phyloP scores from a whole-genome alignment of 1,140 invertebrate genomes.

The Leptopilina boulardi region DNA sequence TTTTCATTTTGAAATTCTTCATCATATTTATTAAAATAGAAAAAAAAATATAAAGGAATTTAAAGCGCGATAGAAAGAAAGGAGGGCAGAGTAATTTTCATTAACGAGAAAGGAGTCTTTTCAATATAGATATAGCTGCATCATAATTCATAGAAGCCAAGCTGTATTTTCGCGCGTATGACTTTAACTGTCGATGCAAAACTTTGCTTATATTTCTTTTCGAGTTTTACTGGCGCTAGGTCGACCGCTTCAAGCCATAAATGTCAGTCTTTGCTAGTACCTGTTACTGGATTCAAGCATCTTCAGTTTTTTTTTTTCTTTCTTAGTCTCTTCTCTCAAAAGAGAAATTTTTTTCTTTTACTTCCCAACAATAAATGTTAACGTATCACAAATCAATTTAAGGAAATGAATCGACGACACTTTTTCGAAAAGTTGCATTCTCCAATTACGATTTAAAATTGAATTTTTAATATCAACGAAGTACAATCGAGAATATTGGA shows the following conservation, averaged over 20 bases:
- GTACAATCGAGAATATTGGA: too few relatives aligned
- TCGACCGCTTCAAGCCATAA: slow-evolving; percentile 45
- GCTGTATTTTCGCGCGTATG: slow-evolving; percentile 71
- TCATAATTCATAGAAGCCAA: slow-evolving; percentile 68
- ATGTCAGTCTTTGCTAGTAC: slow-evolving; percentile 36
- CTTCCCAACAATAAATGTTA: background rate
- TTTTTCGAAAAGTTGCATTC: too few relatives aligned
- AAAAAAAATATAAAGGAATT: background rate
- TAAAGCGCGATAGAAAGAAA: slow-evolving; percentile 15
- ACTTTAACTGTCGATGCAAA: slow-evolving; percentile 71
- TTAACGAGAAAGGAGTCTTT: slow-evolving; percentile 56
- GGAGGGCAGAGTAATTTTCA: slow-evolving; percentile 51
- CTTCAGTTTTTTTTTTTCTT: slow-evolving; percentile 30
- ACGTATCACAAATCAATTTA: too few relatives aligned
- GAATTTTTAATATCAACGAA: too few relatives aligned
- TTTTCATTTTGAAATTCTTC: background rate
- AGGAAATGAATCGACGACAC: too few relatives aligned
- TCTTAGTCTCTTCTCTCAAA: slow-evolving; percentile 38
- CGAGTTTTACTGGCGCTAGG: slow-evolving; percentile 70
- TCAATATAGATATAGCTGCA: slow-evolving; percentile 39
- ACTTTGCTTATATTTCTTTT: slow-evolving; percentile 69
- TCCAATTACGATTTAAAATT: too few relatives aligned
- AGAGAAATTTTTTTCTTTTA: background rate
- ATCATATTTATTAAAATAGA: background rate
- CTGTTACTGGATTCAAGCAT: slow-evolving; percentile 1